A percentile compares a stretch with the other conserved stretches of the same genome.
phyloP scores from a whole-genome alignment of 2,888 invertebrate species.

The Drosophila fungiperda region DNA sequence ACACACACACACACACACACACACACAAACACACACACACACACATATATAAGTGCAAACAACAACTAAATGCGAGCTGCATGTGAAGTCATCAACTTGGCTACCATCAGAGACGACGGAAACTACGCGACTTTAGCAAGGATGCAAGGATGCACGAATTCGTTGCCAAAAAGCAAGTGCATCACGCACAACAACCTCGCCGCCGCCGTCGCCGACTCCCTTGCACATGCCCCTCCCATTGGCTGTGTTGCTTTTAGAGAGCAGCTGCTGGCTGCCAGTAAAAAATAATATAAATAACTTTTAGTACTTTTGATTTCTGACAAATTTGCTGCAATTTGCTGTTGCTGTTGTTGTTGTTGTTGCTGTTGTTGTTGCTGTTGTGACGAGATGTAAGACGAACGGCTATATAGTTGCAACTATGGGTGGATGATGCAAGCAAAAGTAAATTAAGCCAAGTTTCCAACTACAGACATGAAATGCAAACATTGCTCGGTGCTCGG shows the following conservation, averaged over 20 bases:
- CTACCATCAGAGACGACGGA: slow-evolving; percentile 37
- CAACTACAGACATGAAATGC: slow-evolving; percentile 28
- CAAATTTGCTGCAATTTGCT: slow-evolving; percentile 63
- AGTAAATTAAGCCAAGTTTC: slow-evolving; percentile 51
- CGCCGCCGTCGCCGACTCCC: not conserved
- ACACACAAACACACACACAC: not conserved
- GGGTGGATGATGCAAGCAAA: slow-evolving; percentile 37
- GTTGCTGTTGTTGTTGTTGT: slow-evolving; percentile 43
- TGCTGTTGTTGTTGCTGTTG: slow-evolving; percentile 42
- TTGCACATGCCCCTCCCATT: not conserved
- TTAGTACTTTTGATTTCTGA: slow-evolving; percentile 72
- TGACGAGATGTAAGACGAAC: slow-evolving; percentile 7
- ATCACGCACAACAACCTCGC: not conserved
- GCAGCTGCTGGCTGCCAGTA: slow-evolving; percentile 35
- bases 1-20: slow-evolving; percentile 1
- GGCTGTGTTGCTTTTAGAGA: not conserved
- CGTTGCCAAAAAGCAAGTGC: slow-evolving; percentile 29
- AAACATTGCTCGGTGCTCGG: slow-evolving; percentile 4
- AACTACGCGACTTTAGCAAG: slow-evolving; percentile 10
- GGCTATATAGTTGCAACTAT: slow-evolving; percentile 36
- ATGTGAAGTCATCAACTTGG: slow-evolving; percentile 61
- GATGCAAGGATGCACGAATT: slow-evolving; percentile 21
- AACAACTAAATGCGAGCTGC: slow-evolving; percentile 39
- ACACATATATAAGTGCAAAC: slow-evolving; percentile 28
- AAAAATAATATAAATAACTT: slow-evolving; percentile 62